Base-by-base conservation (phyloP, 2,113 vertebrate genomes). In the Eonycteris spelaea region DNA sequence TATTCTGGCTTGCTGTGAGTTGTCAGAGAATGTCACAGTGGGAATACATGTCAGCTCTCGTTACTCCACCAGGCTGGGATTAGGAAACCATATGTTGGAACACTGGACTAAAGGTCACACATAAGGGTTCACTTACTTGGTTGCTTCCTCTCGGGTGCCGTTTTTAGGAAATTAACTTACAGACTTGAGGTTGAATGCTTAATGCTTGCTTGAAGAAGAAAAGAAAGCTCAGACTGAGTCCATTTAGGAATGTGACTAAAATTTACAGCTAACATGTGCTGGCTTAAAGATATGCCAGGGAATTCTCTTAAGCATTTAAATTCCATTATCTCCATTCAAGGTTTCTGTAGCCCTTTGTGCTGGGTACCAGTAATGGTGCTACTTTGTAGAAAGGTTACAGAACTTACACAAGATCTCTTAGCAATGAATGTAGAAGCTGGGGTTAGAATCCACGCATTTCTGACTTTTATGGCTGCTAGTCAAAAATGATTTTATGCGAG, bases 101-200 rank as follows among this genome's bases (percentile, higher is more conserved):
- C 85, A 71, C 9, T 74, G 68, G 82, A 75, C 22, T 93, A 95
- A 96, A 96, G 94, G 45, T 96, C 80, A 83, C n/a, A 74, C 28
- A 90, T 88, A 35, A 85, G 68, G 19, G 33, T 8, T 59, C 40
- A 75, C n/a, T 68, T 71, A 55, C 18, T 55, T 38, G 73, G 24
- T 18, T 65, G 8, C 43, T 86, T 86, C 43, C 38, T 90, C 22
- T 78, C 19, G 38, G 13, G 43, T 55, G 14, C 30, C 85, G 51
- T 28, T 1, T 1, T 61, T 77, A 84, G 28, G 30, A 95, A 92
- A 96, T 90, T 40, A 71, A 21, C 14, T 61, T 40, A 22, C 11
- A 90, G 13, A 92, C 43, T 63, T 82, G 53, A 86, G 77, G 33
- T 7, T 33, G 90, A 92, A 63, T 90, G 43, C 7, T 79, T 87